Evolutionary conservation across 1,140 invertebrate genomes (phyloP).

Genomic region (Diabrotica virgifera): DNA sequence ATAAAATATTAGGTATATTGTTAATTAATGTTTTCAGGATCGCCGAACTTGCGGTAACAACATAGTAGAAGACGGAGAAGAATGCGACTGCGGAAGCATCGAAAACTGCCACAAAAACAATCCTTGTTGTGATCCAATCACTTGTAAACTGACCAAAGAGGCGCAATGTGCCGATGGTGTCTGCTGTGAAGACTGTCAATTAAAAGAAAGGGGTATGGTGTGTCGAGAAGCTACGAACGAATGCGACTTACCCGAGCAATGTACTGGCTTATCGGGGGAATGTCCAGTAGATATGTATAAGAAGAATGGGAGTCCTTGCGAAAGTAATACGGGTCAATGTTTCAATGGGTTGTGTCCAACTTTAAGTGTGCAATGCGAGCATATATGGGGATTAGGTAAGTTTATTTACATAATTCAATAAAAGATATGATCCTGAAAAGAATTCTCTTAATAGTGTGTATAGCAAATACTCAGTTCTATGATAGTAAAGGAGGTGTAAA

Average conservation of each 20-base stretch:
- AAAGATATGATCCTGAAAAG: no score
- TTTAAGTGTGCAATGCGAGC: constrained; percentile 79
- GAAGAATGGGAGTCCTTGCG: constrained; percentile 82
- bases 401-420: neutral
- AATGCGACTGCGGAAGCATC: constrained; percentile 87
- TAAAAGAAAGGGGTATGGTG: constrained; percentile 69
- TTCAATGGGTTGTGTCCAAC: constrained; percentile 90
- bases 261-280: constrained; percentile 79
- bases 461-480: no score
- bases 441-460: no score
- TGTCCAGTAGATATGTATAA: constrained; percentile 86
- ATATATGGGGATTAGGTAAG: constrained; percentile 79
- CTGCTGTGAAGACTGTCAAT: constrained; percentile 77
- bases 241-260: constrained; percentile 92
- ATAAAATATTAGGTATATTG: neutral
- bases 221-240: constrained; percentile 85
- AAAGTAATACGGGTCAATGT: constrained; percentile 68
- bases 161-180: constrained; percentile 88
- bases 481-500: no score
- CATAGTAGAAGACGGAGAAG: constrained; percentile 91
- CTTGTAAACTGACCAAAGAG: constrained; percentile 87
- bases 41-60: constrained; percentile 87
- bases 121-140: constrained; percentile 93
- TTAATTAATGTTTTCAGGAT: constrained; percentile 62
- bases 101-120: constrained; percentile 82